phyloP scores from a whole-genome alignment of 2,113 vertebrate genomes.

The Platichthys flesus region DNA sequence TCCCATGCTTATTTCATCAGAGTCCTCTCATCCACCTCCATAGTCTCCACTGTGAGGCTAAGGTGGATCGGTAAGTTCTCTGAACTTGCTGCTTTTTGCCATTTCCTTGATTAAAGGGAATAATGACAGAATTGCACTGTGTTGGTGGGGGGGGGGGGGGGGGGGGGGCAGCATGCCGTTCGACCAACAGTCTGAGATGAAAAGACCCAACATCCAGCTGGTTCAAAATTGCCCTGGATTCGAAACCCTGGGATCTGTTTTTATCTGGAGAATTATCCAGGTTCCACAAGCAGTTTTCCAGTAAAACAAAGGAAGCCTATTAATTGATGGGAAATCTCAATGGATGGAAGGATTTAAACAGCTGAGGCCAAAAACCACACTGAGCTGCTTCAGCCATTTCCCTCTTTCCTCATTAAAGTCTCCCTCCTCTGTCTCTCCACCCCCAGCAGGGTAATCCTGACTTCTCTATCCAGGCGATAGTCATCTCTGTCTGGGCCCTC shows the following conservation, averaged over 20 bases:
- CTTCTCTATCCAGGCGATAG: slow-evolving; percentile 32
- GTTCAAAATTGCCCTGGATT: neutral
- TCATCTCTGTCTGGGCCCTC: slow-evolving; percentile 38
- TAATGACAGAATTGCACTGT: slow-evolving; percentile 27
- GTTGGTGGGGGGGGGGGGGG: too few species aligned
- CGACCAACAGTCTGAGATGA: neutral
- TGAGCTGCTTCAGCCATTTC: neutral
- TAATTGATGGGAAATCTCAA: slow-evolving; percentile 16
- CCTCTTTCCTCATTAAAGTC: slow-evolving; percentile 2
- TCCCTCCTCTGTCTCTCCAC: neutral
- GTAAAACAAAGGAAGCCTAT: too few species aligned
- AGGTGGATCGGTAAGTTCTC: slow-evolving; percentile 7
- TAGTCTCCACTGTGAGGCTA: slow-evolving; percentile 13
- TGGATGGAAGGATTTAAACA: slow-evolving; percentile 46
- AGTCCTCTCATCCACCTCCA: slow-evolving; percentile 47
- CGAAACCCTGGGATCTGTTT: neutral
- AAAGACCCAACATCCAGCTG: slow-evolving; percentile 8
- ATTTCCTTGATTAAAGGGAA: slow-evolving; percentile 47
- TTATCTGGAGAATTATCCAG: too few species aligned
- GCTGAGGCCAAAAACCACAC: slow-evolving; percentile 25
- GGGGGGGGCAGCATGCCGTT: neutral
- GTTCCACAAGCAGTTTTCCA: too few species aligned
- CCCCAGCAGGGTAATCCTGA: slow-evolving; percentile 30
- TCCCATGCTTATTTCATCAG: slow-evolving; percentile 30
- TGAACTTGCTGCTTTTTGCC: slow-evolving; percentile 23